Conservation (phyloP, 92 coral and sea anemone genomes). For the Chrysogorgia sp. region DNA sequence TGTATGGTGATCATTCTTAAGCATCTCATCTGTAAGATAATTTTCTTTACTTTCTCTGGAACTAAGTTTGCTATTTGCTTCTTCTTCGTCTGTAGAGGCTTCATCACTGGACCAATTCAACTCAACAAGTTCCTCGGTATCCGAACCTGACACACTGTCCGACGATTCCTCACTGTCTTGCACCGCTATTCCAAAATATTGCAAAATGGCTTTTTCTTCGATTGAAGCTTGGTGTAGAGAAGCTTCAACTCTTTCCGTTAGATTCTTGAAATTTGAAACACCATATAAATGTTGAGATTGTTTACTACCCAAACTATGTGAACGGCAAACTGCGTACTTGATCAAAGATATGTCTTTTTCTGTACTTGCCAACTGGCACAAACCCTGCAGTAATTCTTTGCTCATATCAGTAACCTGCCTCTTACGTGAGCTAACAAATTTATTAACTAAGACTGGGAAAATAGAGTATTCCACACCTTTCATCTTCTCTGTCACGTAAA, state of each 20-base stretch:
- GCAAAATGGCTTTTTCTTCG: conserved; percentile 50
- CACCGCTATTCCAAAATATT: conserved; percentile 53
- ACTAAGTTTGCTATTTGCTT: conserved; percentile 2
- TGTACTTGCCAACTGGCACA: conserved; percentile 52
- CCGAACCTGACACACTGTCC: conserved; percentile 36
- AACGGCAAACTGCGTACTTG: conserved; percentile 45
- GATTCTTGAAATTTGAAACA: conserved; percentile 30
- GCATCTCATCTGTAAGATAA: background rate
- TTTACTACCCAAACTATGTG: conserved; percentile 11
- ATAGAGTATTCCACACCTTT: conserved; percentile 49
- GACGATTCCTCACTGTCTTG: conserved; percentile 47
- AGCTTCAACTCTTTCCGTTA: conserved; percentile 49
- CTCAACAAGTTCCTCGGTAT: background rate
- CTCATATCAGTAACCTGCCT: conserved; percentile 1
- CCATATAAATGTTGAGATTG: conserved; percentile 42
- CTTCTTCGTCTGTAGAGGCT: background rate
- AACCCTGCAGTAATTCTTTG: conserved; percentile 49
- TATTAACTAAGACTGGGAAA: conserved; percentile 46
- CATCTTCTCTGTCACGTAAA: conserved; percentile 54
- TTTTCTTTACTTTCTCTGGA: conserved; percentile 10
- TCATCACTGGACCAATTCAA: conserved; percentile 18
- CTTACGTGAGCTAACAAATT: conserved; percentile 28
- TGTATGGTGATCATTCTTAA: background rate
- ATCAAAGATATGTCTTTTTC: conserved; percentile 40
- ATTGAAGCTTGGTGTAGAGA: conserved; percentile 46